Base-by-base conservation (phyloP, 2,113 vertebrate genomes). In the Xenopus laevis region DNA sequence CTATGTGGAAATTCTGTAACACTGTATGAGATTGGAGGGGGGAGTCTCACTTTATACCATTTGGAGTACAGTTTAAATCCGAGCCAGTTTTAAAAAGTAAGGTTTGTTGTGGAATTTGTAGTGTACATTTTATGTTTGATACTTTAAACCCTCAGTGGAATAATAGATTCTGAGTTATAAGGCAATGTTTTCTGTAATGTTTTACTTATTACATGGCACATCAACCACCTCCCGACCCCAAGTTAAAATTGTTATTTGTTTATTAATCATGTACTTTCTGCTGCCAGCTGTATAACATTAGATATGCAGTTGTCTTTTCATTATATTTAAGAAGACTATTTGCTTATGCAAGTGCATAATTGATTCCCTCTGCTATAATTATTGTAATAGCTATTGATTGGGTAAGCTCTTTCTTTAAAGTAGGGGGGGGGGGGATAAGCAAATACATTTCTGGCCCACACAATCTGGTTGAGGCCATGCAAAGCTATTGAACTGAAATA, bases 351-450 rank as follows among this genome's bases (percentile, higher is more conserved):
- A 70, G 69, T 77, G 66, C 30, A 52, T 77, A 77, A 77, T 77
- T 77, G 67, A 77, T 77, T 70, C 50, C 30, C 67, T 53, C 27
- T 17, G 27, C 69, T 64, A 58, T 77, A 77, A 77, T 77, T 77
- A 77, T 64, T 77, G 60, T 77, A 77, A 77, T 77, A 70, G 74
- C 60, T 77, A 77, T 77, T 77, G 74, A 77, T 70, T 70, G 20
- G 55, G 69, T 18, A 64, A 70, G 59, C 67, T 46, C 60, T 70
- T 59, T 61, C 66, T 47, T 44, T 69, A 23, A 17, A 10, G 52
- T 12, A 64, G 47, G 55, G 47, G 58, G 65, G 58, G 65, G 50
- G 44, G 57, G 62, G 69, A 62, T 53, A 47, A 2, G 15, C 60
- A 64, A 55, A 70, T 55, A 64, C 47, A 57, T 62, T 70, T 77